Evolutionary conservation across 2,113 vertebrate genomes (phyloP).

Genomic region (Menidia beryllina): DNA sequence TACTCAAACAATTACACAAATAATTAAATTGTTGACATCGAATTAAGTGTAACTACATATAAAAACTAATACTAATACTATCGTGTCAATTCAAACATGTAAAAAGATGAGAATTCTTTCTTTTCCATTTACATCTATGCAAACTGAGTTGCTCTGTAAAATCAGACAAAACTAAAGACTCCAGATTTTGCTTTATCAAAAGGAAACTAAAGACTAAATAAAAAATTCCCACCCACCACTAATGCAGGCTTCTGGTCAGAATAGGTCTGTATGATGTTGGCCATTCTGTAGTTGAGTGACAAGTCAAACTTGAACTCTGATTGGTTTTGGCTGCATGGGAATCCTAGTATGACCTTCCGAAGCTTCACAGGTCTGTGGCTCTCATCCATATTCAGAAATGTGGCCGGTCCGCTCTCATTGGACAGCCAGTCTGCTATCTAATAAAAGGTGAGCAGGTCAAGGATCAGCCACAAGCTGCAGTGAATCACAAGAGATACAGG

Average conservation of each 20-base stretch:
- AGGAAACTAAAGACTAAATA: not conserved
- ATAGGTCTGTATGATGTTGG: slow-evolving; percentile 92
- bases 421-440: slow-evolving; percentile 98
- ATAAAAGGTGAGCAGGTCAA: slow-evolving; percentile 54
- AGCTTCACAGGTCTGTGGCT: slow-evolving; percentile 95
- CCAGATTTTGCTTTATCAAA: no score
- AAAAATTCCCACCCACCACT: slow-evolving; percentile 83
- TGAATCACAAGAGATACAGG: not conserved
- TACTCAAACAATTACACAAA: slow-evolving; percentile 69
- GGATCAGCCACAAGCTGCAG: not conserved
- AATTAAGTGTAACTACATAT: not conserved
- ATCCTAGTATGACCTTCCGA: slow-evolving; percentile 93
- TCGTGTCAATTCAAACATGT: no score
- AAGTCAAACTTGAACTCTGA: slow-evolving; percentile 98
- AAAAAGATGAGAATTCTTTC: no score
- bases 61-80: not conserved
- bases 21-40: not conserved
- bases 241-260: slow-evolving; percentile 94
- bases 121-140: no score
- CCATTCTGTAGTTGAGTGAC: slow-evolving; percentile 95
- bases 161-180: not conserved
- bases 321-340: slow-evolving; percentile 89
- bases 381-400: slow-evolving; percentile 93
- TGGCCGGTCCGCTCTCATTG: slow-evolving; percentile 84
- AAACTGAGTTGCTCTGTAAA: no score